Evolutionary conservation across 2,113 vertebrate genomes (phyloP).

Genomic region (Rhinopithecus roxellana): DNA sequence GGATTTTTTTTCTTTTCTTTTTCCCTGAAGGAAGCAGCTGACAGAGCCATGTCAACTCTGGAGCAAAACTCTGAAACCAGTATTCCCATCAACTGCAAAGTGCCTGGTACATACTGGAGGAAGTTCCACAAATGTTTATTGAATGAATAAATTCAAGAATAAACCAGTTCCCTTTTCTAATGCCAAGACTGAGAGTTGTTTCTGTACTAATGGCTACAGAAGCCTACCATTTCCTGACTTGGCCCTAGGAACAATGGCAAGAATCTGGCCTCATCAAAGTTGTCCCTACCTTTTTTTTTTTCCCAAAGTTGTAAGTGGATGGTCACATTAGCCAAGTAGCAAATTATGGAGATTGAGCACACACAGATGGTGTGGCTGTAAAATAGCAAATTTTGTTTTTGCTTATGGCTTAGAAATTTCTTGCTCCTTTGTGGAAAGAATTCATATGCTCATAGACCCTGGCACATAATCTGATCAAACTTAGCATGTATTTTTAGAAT

Average conservation of each 20-base stretch:
- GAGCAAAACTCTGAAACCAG: constrained; percentile 42
- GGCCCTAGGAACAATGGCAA: neutral
- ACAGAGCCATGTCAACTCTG: constrained; percentile 52
- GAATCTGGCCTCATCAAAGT: neutral
- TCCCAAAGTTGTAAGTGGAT: neutral
- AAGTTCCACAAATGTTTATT: constrained; percentile 27
- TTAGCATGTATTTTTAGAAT: neutral
- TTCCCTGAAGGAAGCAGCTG: constrained; percentile 54
- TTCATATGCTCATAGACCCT: neutral
- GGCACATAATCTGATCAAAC: constrained; percentile 38
- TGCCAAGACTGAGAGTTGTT: neutral
- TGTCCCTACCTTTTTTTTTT: neutral
- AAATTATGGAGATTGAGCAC: neutral
- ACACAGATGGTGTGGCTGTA: neutral
- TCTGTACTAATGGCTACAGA: neutral
- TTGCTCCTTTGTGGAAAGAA: neutral
- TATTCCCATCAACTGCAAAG: constrained; percentile 47
- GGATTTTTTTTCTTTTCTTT: constrained; percentile 10
- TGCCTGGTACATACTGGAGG: constrained; percentile 55
- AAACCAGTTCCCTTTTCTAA: constrained; percentile 51
- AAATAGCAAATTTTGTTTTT: constrained; percentile 40
- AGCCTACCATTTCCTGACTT: neutral
- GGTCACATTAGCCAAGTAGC: neutral
- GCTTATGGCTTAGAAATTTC: constrained; percentile 22
- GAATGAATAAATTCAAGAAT: constrained; percentile 24